phyloP scores from a whole-genome alignment of 2,797 vertebrate genomes.

The Acrossocheilus fasciatus region DNA sequence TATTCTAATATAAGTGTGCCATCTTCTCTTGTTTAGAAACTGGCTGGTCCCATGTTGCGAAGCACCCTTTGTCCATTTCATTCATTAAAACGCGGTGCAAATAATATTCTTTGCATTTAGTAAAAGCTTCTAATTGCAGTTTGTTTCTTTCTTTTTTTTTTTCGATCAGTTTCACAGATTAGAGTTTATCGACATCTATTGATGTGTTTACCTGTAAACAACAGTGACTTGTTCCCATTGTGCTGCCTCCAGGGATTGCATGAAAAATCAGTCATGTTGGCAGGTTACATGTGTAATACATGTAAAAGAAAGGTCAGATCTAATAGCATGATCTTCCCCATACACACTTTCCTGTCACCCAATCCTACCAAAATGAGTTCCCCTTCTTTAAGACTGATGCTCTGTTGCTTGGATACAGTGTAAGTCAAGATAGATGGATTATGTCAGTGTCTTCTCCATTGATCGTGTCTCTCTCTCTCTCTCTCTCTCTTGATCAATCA shows the following conservation, averaged over 20 bases:
- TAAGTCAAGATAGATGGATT: conserved; percentile 59
- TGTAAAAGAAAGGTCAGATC: conserved; percentile 41
- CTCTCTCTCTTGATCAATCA: conserved; percentile 54
- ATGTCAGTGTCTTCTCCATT: conserved; percentile 57
- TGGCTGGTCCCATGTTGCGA: neutral
- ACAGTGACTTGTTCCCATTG: conserved; percentile 20
- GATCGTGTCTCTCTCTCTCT: conserved; percentile 50
- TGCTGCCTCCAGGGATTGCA: conserved; percentile 40
- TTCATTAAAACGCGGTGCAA: conserved; percentile 1
- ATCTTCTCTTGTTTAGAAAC: conserved; percentile 2
- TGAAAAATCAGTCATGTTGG: conserved; percentile 53
- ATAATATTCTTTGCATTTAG: neutral
- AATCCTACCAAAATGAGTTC: conserved; percentile 39
- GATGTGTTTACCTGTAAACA: conserved; percentile 39
- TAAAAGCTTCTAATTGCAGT: neutral
- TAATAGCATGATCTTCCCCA: conserved; percentile 50
- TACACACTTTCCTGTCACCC: conserved; percentile 43
- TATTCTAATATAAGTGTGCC: neutral
- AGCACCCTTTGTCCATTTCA: neutral
- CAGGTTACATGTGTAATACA: conserved; percentile 45
- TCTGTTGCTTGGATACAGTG: conserved; percentile 60
- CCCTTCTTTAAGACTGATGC: conserved; percentile 47
- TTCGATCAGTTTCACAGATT: neutral
- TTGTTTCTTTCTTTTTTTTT: neutral
- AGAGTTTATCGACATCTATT: conserved; percentile 17